Percentiles rank a stretch among this genome's conserved stretches.
These are phyloP conservation scores for Dasypolia templi DNA, from an alignment of 2,888 invertebrate genomes.

Conservation along the genomic window DNA sequence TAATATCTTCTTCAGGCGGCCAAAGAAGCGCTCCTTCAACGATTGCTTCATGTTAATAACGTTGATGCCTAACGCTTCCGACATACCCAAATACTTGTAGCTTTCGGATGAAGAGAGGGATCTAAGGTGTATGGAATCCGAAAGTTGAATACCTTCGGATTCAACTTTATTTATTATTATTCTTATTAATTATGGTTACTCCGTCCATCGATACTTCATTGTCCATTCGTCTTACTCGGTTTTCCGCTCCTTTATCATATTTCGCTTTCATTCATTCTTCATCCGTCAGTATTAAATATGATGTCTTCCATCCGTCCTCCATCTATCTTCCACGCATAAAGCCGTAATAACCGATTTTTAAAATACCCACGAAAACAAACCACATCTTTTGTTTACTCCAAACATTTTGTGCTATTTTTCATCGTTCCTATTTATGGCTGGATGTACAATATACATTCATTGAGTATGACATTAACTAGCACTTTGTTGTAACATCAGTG, in stretches of 20 bases:
- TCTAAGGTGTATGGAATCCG: too few relatives aligned
- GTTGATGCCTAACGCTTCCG: too few relatives aligned
- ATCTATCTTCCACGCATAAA: not conserved
- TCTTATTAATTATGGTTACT: not conserved
- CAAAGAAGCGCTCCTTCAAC: too few relatives aligned
- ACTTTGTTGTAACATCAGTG: slow-evolving; percentile 62
- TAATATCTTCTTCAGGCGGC: too few relatives aligned
- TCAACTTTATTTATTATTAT: too few relatives aligned
- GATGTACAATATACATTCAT: slow-evolving; percentile 23
- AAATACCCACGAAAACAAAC: not conserved
- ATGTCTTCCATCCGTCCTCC: too few relatives aligned
- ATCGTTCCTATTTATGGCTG: slow-evolving; percentile 1
- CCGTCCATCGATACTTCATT: not conserved
- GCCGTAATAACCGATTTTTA: not conserved
- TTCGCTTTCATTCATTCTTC: not conserved
- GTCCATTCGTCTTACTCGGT: not conserved
- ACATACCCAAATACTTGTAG: too few relatives aligned
- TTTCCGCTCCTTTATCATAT: not conserved
- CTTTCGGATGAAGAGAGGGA: too few relatives aligned
- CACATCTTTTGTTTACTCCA: slow-evolving; percentile 3
- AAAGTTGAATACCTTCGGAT: too few relatives aligned
- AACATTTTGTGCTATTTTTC: slow-evolving; percentile 10
- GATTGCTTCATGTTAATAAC: too few relatives aligned
- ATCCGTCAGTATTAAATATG: slow-evolving; percentile 10
- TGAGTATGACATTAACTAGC: slow-evolving; percentile 44